Conservation (phyloP, 2,113 vertebrate species). For the Nestor notabilis region DNA sequence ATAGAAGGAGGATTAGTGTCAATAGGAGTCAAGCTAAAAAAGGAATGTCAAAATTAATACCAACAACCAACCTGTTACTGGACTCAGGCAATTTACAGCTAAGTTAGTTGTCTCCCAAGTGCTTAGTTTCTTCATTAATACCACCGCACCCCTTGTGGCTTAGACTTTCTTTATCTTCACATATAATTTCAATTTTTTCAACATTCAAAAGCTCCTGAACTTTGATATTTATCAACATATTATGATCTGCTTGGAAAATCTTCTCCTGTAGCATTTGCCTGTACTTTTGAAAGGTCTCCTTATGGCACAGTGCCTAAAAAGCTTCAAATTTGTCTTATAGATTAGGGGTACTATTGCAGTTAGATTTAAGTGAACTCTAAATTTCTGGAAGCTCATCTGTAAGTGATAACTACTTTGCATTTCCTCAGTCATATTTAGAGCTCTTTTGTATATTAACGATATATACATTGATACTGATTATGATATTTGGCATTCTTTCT, state of each 20-base stretch:
- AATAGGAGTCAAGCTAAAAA: background rate
- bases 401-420: background rate
- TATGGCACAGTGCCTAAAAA: background rate
- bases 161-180: background rate
- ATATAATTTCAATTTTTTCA: background rate
- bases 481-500: background rate
- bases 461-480: background rate
- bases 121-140: background rate
- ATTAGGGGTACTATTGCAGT: background rate
- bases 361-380: background rate
- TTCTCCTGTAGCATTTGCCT: background rate
- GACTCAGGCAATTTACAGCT: background rate
- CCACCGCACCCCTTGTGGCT: background rate
- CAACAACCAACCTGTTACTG: background rate
- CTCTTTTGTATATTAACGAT: background rate
- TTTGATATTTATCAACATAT: background rate
- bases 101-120: background rate
- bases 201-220: background rate
- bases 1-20: background rate
- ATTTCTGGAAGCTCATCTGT: background rate
- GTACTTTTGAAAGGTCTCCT: background rate
- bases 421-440: background rate
- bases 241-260: background rate
- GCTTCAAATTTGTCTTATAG: background rate
- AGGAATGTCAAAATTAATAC: background rate